These are phyloP conservation scores for Hydropsyche tenuis DNA, from an alignment of 1,140 invertebrate species.

Conservation along the genomic window DNA sequence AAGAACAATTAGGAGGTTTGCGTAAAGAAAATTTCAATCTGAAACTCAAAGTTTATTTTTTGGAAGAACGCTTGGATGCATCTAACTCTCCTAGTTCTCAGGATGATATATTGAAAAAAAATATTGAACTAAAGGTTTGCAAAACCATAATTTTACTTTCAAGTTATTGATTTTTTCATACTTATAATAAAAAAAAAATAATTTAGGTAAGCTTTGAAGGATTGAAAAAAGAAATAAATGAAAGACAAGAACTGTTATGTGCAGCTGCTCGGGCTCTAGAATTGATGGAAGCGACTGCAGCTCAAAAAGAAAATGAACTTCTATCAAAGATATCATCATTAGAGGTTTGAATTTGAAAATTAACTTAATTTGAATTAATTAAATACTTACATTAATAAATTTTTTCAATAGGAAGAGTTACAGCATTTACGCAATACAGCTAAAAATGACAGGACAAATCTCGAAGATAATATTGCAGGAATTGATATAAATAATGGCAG, in stretches of 20 bases:
- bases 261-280: constrained; percentile 83
- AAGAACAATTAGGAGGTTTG: constrained; percentile 81
- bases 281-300: constrained; percentile 65
- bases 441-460: neutral
- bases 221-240: constrained; percentile 76
- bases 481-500: constrained; percentile 7
- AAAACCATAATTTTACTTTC: constrained; percentile 18
- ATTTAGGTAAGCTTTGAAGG: constrained; percentile 77
- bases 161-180: constrained; percentile 16
- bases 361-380: too few relatives aligned
- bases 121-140: constrained; percentile 79
- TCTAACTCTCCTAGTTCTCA: constrained; percentile 28
- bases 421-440: constrained; percentile 19
- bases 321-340: constrained; percentile 17
- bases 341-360: constrained; percentile 1
- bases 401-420: constrained; percentile 56
- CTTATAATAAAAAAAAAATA: constrained; percentile 34
- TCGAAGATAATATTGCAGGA: constrained; percentile 10
- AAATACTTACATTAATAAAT: neutral
- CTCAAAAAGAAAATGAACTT: constrained; percentile 42
- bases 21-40: constrained; percentile 93
- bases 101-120: constrained; percentile 64
- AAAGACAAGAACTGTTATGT: constrained; percentile 83
- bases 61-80: constrained; percentile 81
- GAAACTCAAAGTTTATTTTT: constrained; percentile 87